A percentile compares a stretch with the other conserved stretches of the same genome.
Conservation (phyloP, 2,113 vertebrate genomes). For the Ochotona princeps region DNA sequence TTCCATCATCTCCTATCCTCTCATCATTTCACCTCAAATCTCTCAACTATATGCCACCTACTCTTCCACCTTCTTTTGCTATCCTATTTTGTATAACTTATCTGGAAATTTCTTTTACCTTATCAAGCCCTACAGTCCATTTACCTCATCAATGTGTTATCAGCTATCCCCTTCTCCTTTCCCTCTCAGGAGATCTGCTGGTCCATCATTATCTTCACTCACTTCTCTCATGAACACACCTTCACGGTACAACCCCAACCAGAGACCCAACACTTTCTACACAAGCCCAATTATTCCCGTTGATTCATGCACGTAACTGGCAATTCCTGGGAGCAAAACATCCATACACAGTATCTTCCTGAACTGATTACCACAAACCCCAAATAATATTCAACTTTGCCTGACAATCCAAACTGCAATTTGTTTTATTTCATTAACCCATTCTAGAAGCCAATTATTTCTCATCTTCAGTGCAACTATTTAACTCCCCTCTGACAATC, state of each 20-base stretch:
- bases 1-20: background rate
- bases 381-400: background rate
- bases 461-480: background rate
- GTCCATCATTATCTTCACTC: background rate
- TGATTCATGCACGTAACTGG: background rate
- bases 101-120: background rate
- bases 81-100: background rate
- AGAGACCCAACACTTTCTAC: background rate
- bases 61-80: background rate
- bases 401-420: background rate
- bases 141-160: background rate
- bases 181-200: background rate
- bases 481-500: background rate
- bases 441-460: background rate
- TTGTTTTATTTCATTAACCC: background rate
- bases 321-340: background rate
- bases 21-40: background rate
- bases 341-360: background rate
- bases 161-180: background rate
- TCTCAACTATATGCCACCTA: background rate
- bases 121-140: background rate
- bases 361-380: background rate
- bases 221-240: background rate
- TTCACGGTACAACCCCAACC: background rate
- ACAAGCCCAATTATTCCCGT: background rate